Evolutionary conservation across 1,140 invertebrate genomes (phyloP), one percentile per base, ranked within the genome.

Genomic region (Sweltsa coloradensis): DNA sequence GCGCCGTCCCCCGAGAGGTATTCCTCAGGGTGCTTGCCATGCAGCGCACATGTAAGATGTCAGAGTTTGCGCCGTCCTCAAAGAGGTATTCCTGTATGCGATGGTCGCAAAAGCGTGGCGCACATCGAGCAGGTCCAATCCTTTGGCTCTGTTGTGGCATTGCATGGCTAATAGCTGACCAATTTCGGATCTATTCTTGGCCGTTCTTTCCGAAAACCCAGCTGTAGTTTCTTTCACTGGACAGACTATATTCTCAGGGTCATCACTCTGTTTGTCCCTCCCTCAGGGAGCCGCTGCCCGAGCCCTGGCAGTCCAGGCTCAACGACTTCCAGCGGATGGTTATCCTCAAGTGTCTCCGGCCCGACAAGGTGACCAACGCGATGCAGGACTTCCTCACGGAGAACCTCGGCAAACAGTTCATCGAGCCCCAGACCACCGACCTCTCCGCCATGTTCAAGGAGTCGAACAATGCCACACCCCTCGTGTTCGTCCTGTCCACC

Each of bases 301-400:
- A 73, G 41, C 71, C 71, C 9, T 65, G 77, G 56, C 63, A 79
- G 9, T 57, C 52, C 0, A 68, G 66, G 24, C 56, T 83, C 14
- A 69, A 72, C 42, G 49, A 63, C 1, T 86, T 89, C 61, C 76
- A 85, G 55, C 78, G 73, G 52, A 63, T 89, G 49, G 55, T 87
- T 1, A 60, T 88, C 2, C 55, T 88, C 2, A 81, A 85, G 51
- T 83, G 79, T 59, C 55, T 89, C 0, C 59, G 82, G 51, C 73
- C 82, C 2, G 84, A 87, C 55, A 86, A 85, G 63, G 69, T 85
- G 0, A 73, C 78, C 1, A 80, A 81, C 43, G 76, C 75, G 1
- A 73, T 88, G 47, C 79, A 83, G 58, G 62, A 71, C 5, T 83
- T 76, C 59, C 60, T 83, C 2, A 61, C 64, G 1, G 58, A 66